phyloP scores from a whole-genome alignment of 2,113 vertebrate genomes.

The Megaceryle torquata region DNA sequence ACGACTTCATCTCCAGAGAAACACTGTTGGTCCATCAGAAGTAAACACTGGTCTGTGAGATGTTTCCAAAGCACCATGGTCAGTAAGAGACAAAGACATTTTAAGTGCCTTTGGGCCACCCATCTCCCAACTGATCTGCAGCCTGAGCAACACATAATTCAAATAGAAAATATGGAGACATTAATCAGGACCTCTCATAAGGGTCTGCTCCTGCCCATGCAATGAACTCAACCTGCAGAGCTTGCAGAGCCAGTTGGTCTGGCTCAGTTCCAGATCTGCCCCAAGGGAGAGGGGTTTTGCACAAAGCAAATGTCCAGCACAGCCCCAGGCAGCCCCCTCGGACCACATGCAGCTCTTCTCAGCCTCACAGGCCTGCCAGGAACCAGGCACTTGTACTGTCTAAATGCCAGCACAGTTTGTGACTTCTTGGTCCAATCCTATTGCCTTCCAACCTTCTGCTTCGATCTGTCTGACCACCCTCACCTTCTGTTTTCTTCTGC shows the following conservation, averaged over 20 bases:
- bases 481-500: neutral
- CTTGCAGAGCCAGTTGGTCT: neutral
- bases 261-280: neutral
- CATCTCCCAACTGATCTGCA: neutral
- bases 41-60: neutral
- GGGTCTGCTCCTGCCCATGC: neutral
- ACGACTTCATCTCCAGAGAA: neutral
- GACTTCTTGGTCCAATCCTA: neutral
- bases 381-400: neutral
- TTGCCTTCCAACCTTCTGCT: neutral
- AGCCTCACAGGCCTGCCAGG: fast-evolving
- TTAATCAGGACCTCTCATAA: slow-evolving; percentile 1
- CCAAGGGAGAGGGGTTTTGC: neutral
- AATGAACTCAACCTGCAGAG: neutral
- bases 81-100: neutral
- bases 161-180: neutral
- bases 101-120: neutral
- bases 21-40: neutral
- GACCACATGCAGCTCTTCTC: neutral
- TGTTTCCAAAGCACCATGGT: neutral
- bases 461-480: fast-evolving
- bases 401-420: neutral
- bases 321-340: neutral
- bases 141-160: neutral
- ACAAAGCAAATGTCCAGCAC: neutral